Evolutionary conservation across 2,888 invertebrate species (phyloP).

Genomic region (Meloe dianella): DNA sequence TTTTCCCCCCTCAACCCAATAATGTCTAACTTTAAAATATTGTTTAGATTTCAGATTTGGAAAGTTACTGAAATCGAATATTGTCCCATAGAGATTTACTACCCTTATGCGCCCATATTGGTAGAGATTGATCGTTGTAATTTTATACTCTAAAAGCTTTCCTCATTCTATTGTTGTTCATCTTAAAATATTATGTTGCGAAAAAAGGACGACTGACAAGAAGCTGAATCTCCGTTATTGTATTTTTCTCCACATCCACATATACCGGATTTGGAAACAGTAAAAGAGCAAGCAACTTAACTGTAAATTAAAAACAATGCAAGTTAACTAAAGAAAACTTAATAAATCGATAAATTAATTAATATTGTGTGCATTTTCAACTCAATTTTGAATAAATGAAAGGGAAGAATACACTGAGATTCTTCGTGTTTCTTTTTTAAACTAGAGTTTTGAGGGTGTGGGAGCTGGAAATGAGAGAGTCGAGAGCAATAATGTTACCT

Average conservation of each 20-base stretch:
- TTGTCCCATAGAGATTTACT: not conserved
- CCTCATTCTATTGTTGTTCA: not conserved
- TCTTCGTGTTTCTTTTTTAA: too few relatives aligned
- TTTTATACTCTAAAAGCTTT: constrained; percentile 1
- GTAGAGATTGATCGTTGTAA: constrained; percentile 1
- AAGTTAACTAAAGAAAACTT: not conserved
- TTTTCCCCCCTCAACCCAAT: not conserved
- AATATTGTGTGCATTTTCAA: not conserved
- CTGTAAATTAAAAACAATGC: too few relatives aligned
- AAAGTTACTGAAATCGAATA: not conserved
- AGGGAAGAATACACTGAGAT: too few relatives aligned
- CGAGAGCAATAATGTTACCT: not conserved
- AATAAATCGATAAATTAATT: not conserved
- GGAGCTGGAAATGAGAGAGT: not conserved
- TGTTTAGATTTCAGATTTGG: not conserved
- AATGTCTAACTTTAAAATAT: too few relatives aligned
- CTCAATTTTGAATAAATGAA: not conserved
- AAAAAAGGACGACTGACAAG: not conserved
- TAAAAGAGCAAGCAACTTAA: not conserved
- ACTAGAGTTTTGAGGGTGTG: not conserved
- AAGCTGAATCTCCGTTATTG: not conserved
- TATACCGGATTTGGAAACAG: not conserved
- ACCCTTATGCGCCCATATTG: not conserved
- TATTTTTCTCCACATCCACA: not conserved
- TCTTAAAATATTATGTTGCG: not conserved